These are phyloP conservation scores for Nesoenas mayeri DNA, from an alignment of 2,113 vertebrate genomes.

Conservation along the genomic window DNA sequence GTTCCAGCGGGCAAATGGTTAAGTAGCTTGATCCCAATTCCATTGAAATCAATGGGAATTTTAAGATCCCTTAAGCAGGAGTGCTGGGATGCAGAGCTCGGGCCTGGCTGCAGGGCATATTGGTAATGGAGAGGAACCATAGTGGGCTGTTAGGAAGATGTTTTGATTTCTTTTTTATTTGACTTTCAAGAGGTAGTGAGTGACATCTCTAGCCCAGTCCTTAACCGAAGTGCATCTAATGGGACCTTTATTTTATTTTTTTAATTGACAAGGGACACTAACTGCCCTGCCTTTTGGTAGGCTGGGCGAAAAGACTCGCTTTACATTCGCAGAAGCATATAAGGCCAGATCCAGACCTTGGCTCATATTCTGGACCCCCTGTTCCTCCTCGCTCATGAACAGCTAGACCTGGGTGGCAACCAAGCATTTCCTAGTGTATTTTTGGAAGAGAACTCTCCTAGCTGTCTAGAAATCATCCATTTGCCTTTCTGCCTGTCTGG, in stretches of 20 bases:
- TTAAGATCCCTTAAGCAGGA: not conserved
- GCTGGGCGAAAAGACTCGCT: not conserved
- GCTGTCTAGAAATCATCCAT: constrained; percentile 6
- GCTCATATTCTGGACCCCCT: not conserved
- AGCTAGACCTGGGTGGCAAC: not conserved
- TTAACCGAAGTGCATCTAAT: not conserved
- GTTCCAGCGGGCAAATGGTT: not conserved
- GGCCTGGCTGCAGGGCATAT: not conserved
- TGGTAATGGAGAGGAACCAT: not conserved
- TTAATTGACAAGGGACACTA: not conserved
- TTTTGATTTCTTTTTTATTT: not conserved
- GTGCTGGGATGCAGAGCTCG: not conserved
- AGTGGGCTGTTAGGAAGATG: accelerated
- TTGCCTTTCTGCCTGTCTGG: not conserved
- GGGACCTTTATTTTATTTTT: not conserved
- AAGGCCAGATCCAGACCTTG: not conserved
- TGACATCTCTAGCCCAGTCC: not conserved
- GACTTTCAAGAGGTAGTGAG: not conserved
- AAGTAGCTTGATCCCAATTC: not conserved
- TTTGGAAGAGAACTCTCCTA: constrained; percentile 8
- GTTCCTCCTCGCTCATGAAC: not conserved
- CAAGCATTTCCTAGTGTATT: not conserved
- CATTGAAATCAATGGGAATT: not conserved
- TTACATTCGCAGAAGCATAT: not conserved
- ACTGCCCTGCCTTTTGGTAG: not conserved